Evolutionary conservation across 2,797 vertebrate genomes (phyloP).

Genomic region (Oreortyx pictus): DNA sequence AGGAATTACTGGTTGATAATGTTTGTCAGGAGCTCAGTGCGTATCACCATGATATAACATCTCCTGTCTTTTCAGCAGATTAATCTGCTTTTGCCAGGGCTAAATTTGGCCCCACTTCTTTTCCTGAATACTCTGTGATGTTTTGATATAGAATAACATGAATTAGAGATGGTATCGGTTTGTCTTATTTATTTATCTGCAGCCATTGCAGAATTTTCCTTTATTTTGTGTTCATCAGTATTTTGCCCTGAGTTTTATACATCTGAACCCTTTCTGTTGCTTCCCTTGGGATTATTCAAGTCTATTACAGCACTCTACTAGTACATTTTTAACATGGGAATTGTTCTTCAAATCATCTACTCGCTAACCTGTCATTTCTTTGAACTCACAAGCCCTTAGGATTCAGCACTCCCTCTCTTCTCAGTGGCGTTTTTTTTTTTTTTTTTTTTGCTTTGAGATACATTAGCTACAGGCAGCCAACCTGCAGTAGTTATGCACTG

Average conservation of each 20-base stretch:
- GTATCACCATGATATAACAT: slow-evolving; percentile 9
- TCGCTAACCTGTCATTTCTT: background rate
- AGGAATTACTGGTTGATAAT: slow-evolving; percentile 37
- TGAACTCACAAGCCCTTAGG: background rate
- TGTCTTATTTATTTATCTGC: background rate
- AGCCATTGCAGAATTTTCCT: background rate
- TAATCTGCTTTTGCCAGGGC: slow-evolving; percentile 23
- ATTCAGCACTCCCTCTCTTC: background rate
- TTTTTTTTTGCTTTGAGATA: background rate
- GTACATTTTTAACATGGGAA: background rate
- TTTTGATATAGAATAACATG: slow-evolving; percentile 27
- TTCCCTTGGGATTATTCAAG: background rate
- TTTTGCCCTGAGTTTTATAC: background rate
- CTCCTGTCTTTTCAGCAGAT: slow-evolving; percentile 44
- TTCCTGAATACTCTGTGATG: background rate
- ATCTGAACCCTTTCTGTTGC: background rate
- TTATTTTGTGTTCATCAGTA: slow-evolving; percentile 9
- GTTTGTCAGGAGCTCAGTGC: slow-evolving; percentile 11
- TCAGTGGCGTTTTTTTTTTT: background rate
- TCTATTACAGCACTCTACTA: background rate
- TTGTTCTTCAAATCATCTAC: background rate
- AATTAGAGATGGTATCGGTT: background rate
- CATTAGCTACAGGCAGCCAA: background rate
- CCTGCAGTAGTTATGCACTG: background rate
- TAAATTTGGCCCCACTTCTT: slow-evolving; percentile 18